Percentiles rank a stretch among this genome's conserved stretches.
Evolutionary conservation across 2,888 invertebrate genomes (phyloP).

Genomic region (Nemotelus nigrinus): DNA sequence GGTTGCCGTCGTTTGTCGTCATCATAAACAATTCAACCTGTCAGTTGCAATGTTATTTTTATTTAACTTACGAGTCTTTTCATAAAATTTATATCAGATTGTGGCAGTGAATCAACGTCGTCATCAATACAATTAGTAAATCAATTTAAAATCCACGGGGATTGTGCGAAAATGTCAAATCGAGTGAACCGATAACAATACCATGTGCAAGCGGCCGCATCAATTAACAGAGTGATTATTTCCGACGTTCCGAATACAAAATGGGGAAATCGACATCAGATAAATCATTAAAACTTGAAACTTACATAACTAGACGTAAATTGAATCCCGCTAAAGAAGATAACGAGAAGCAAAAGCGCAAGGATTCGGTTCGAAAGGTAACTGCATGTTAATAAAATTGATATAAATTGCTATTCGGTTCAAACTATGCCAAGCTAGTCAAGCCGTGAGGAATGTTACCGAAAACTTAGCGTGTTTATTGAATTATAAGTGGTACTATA

Average conservation of each 20-base stretch:
- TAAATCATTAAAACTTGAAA: conserved; percentile 49
- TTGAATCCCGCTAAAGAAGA: conserved; percentile 61
- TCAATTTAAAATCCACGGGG: neutral
- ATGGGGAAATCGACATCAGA: conserved; percentile 41
- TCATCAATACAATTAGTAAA: neutral
- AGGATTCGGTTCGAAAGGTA: conserved; percentile 62
- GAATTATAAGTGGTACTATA: neutral
- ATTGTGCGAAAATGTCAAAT: conserved; percentile 3
- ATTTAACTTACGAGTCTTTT: neutral
- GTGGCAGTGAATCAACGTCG: neutral
- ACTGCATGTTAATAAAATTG: neutral
- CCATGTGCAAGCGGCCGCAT: conserved; percentile 28
- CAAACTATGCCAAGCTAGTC: too few species aligned
- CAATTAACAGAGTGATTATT: conserved; percentile 18
- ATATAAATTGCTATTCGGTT: too few species aligned
- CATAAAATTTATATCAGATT: conserved; percentile 17
- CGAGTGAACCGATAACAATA: neutral
- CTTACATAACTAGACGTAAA: conserved; percentile 63
- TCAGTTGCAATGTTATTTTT: conserved; percentile 39
- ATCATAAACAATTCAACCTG: conserved; percentile 43
- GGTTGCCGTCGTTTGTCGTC: conserved; percentile 34
- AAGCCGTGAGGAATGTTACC: too few species aligned
- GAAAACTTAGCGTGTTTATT: neutral
- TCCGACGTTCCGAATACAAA: conserved; percentile 12
- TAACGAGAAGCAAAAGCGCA: conserved; percentile 61